These are phyloP conservation scores for Diachrysia chrysitis DNA, from an alignment of 2,888 invertebrate genomes.

Conservation along the genomic window DNA sequence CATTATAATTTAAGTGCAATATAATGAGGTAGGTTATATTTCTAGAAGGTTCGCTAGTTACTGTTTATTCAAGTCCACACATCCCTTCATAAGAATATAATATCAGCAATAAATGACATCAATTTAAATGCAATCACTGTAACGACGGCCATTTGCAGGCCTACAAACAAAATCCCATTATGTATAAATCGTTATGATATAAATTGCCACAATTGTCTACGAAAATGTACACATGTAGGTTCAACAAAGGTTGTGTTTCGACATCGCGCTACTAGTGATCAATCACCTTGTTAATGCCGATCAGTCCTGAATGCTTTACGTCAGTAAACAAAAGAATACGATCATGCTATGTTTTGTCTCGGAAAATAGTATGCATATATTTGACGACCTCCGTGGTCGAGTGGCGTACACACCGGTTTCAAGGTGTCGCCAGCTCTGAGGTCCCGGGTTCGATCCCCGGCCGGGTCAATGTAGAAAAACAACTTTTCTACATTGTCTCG, in stretches of 20 bases:
- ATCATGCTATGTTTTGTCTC: slow-evolving; percentile 7
- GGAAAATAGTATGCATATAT: not conserved
- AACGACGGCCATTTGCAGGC: slow-evolving; percentile 69
- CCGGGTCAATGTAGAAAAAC: too few relatives aligned
- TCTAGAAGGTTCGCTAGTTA: slow-evolving; percentile 18
- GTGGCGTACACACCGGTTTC: too few relatives aligned
- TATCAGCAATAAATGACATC: slow-evolving; percentile 70
- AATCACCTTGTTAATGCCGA: slow-evolving; percentile 58
- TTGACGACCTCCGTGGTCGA: too few relatives aligned
- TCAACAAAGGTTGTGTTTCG: slow-evolving; percentile 72
- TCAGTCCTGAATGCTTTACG: slow-evolving; percentile 27
- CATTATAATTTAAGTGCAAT: slow-evolving; percentile 11
- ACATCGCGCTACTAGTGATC: slow-evolving; percentile 68
- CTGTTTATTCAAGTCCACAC: slow-evolving; percentile 38
- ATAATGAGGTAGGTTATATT: slow-evolving; percentile 23
- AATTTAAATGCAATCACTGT: slow-evolving; percentile 81
- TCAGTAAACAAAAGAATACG: slow-evolving; percentile 27
- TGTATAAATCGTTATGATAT: slow-evolving; percentile 76
- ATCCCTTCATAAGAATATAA: slow-evolving; percentile 59
- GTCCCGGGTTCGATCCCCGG: too few relatives aligned
- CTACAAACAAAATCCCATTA: slow-evolving; percentile 75
- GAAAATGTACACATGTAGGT: slow-evolving; percentile 60
- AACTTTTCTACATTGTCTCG: too few relatives aligned
- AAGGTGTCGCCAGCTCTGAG: too few relatives aligned
- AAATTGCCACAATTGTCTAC: slow-evolving; percentile 78